Evolutionary conservation across 1,140 invertebrate genomes (phyloP).

Genomic region (Dendroctonus ponderosae): DNA sequence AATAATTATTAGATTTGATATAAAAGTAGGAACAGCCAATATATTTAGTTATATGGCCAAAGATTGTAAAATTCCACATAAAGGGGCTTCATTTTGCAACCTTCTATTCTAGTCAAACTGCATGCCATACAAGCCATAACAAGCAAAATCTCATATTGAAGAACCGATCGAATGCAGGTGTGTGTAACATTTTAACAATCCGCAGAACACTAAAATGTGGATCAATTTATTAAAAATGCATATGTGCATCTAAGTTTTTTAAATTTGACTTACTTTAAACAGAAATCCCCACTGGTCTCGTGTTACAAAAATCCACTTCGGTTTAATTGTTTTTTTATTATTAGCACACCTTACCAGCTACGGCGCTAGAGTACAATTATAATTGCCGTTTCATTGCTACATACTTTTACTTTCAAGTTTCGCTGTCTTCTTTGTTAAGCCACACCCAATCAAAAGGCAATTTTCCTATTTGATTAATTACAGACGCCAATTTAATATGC

Average conservation of each 20-base stretch:
- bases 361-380: neutral
- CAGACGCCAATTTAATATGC: slow-evolving; percentile 9
- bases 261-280: neutral
- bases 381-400: neutral
- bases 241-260: neutral
- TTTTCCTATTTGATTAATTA: slow-evolving; percentile 14
- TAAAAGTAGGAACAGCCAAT: too few relatives aligned
- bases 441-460: slow-evolving; percentile 6
- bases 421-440: neutral
- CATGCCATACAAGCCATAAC: too few relatives aligned
- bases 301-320: neutral
- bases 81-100: too few relatives aligned
- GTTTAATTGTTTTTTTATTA: slow-evolving; percentile 2
- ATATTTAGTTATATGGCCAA: too few relatives aligned
- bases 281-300: neutral
- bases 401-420: neutral
- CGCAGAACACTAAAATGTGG: too few relatives aligned
- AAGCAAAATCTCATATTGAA: too few relatives aligned
- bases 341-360: neutral
- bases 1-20: too few relatives aligned
- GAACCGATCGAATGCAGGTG: too few relatives aligned
- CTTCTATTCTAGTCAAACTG: too few relatives aligned
- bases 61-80: too few relatives aligned
- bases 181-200: too few relatives aligned
- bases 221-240: too few relatives aligned